Evolutionary conservation across 2,888 invertebrate species (phyloP).

Genomic region (Dascillus cervinus): DNA sequence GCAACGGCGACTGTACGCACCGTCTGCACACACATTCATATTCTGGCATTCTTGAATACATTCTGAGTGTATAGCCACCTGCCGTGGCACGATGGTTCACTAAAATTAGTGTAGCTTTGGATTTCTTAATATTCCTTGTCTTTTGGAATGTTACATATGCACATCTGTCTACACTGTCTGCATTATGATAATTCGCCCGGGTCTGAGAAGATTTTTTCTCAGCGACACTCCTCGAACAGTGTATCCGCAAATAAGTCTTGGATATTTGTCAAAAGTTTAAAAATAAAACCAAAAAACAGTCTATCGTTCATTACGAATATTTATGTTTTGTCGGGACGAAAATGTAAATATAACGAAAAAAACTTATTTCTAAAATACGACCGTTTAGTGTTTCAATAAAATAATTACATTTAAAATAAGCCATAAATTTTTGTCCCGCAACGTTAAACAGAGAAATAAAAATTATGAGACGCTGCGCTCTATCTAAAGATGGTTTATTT

Average conservation of each 20-base stretch:
- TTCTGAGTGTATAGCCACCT: conserved; percentile 30
- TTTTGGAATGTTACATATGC: conserved; percentile 25
- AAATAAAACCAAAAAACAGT: conserved; percentile 17
- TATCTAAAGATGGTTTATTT: too few species aligned
- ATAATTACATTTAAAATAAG: background rate
- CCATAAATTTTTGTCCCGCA: background rate
- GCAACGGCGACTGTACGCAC: conserved; percentile 29
- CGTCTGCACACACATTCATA: too few species aligned
- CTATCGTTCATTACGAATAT: conserved; percentile 18
- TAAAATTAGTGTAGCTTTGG: conserved; percentile 36
- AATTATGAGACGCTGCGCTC: too few species aligned
- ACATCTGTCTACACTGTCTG: conserved; percentile 31
- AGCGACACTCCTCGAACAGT: too few species aligned
- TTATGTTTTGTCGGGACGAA: conserved; percentile 21
- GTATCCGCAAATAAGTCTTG: conserved; percentile 25
- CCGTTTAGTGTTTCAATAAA: background rate
- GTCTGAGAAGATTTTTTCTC: too few species aligned
- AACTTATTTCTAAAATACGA: background rate
- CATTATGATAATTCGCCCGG: conserved; percentile 16
- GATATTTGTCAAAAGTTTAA: conserved; percentile 26
- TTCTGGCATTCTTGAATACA: conserved; percentile 27
- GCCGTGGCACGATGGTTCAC: conserved; percentile 34
- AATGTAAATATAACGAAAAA: background rate
- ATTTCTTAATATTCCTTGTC: conserved; percentile 37
- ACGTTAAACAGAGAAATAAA: conserved; percentile 5